phyloP scores from a whole-genome alignment of 2,888 invertebrate species.

The Tetheella fluctuosa region DNA sequence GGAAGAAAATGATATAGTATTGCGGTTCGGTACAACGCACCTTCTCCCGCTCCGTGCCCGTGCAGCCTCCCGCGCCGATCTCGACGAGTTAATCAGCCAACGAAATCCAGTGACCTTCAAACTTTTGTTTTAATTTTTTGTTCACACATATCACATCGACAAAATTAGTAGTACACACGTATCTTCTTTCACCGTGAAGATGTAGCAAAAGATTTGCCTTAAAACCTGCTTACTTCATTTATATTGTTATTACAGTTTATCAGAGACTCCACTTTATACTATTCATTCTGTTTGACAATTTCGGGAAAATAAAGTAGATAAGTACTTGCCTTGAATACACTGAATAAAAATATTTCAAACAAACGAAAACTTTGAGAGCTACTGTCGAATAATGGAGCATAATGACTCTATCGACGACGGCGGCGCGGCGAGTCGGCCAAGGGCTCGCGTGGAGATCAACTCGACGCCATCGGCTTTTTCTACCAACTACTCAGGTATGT shows the following conservation, averaged over 20 bases:
- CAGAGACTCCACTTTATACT: too few relatives aligned
- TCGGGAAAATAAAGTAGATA: too few relatives aligned
- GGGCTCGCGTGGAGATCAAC: conserved; percentile 31
- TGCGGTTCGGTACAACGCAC: conserved; percentile 53
- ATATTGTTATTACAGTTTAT: not conserved
- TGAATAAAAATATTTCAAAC: conserved; percentile 33
- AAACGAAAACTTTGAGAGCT: conserved; percentile 50
- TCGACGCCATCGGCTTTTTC: conserved; percentile 43
- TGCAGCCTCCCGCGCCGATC: conserved; percentile 41
- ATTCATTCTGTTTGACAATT: too few relatives aligned
- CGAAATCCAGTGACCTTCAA: conserved; percentile 54
- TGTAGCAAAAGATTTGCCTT: not conserved
- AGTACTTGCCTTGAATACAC: too few relatives aligned
- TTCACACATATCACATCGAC: too few relatives aligned
- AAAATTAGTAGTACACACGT: too few relatives aligned
- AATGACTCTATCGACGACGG: conserved; percentile 83
- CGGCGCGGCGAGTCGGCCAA: conserved; percentile 69
- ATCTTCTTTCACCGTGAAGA: too few relatives aligned
- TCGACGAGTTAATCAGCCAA: conserved; percentile 81
- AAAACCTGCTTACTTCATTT: not conserved
- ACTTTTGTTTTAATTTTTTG: conserved; percentile 41
- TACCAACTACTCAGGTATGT: conserved; percentile 27
- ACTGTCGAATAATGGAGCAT: conserved; percentile 73
- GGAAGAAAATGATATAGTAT: conserved; percentile 71
- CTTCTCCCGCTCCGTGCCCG: conserved; percentile 37